These are phyloP conservation scores for Habropoda laboriosa DNA, from an alignment of 1,140 invertebrate species.

Conservation along the genomic window DNA sequence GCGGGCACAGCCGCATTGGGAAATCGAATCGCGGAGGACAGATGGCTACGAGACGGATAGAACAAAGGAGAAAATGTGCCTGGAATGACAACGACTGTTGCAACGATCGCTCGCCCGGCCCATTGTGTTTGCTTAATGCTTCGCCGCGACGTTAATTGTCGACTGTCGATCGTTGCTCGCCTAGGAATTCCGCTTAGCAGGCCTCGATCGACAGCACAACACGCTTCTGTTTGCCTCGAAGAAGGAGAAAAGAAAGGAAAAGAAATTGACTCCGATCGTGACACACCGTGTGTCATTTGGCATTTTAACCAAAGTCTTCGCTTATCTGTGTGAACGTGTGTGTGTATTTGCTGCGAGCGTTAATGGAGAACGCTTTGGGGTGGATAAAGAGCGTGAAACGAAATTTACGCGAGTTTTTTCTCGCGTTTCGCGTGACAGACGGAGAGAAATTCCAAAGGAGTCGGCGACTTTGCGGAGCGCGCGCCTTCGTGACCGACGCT, in stretches of 20 bases:
- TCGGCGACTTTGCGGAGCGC: constrained; percentile 28
- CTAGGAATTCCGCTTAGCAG: constrained; percentile 24
- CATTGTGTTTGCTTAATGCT: constrained; percentile 58
- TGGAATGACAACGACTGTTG: constrained; percentile 61
- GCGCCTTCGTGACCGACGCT: constrained; percentile 50
- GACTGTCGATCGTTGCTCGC: constrained; percentile 24
- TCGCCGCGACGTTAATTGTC: constrained; percentile 53
- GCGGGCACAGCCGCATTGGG: constrained; percentile 59
- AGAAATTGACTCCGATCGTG: no score
- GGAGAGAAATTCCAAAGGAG: constrained; percentile 29
- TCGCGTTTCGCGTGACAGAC: neutral
- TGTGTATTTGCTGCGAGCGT: no score
- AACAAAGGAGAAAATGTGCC: constrained; percentile 65
- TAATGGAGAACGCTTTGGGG: constrained; percentile 15
- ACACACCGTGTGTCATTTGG: no score
- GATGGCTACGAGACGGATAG: constrained; percentile 58
- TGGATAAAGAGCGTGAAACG: constrained; percentile 18
- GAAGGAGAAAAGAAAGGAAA: neutral
- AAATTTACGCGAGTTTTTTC: constrained; percentile 18
- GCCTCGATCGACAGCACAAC: constrained; percentile 14
- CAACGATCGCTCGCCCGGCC: constrained; percentile 29
- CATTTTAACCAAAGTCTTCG: no score
- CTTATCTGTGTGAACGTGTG: no score
- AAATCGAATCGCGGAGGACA: constrained; percentile 56
- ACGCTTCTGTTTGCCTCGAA: constrained; percentile 11